Conservation (phyloP, 2,888 invertebrate genomes). For the Salpingus planirostris region DNA sequence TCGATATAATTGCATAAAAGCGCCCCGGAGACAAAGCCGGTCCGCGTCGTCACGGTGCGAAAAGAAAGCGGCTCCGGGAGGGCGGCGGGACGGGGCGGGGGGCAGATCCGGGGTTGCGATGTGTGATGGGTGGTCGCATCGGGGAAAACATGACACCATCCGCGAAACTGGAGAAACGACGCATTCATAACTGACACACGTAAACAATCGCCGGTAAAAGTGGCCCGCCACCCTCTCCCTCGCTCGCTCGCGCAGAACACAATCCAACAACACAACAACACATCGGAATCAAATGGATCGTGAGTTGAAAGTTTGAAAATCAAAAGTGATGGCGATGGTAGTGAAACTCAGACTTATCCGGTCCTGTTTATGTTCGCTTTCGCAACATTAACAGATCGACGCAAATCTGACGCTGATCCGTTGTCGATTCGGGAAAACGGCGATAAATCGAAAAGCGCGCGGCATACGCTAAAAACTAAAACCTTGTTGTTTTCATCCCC, state of each 20-base stretch:
- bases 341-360: conserved; percentile 30
- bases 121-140: conserved; percentile 5
- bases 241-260: conserved; percentile 11
- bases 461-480: too few relatives aligned
- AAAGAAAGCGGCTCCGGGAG: background rate
- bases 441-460: too few relatives aligned
- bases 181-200: conserved; percentile 24
- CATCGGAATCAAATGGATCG: conserved; percentile 22
- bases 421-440: too few relatives aligned
- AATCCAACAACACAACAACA: conserved; percentile 13
- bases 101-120: too few relatives aligned
- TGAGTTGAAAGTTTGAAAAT: conserved; percentile 23
- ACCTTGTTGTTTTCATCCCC: too few relatives aligned
- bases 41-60: too few relatives aligned
- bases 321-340: conserved; percentile 27
- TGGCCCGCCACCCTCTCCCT: too few relatives aligned
- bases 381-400: conserved; percentile 20
- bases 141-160: conserved; percentile 4
- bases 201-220: conserved; percentile 20
- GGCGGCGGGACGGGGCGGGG: too few relatives aligned
- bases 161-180: conserved; percentile 5
- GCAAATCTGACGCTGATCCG: too few relatives aligned
- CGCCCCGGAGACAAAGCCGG: conserved; percentile 3
- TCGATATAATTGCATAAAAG: conserved; percentile 9
- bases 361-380: conserved; percentile 23